Conservation (phyloP, 2,797 vertebrate species). For the Tragelaphus oryx region DNA sequence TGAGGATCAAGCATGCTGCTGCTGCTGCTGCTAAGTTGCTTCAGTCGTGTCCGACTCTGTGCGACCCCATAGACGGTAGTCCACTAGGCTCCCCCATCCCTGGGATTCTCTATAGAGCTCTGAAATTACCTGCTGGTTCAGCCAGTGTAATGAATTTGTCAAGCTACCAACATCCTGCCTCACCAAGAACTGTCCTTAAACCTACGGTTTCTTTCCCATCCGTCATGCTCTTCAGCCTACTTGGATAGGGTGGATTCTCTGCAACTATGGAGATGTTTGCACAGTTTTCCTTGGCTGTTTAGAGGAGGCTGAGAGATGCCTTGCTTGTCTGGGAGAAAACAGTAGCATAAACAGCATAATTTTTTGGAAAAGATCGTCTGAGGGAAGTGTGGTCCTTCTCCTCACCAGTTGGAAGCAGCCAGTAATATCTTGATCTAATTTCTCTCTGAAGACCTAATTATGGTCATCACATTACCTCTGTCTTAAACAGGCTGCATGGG, state of each 20-base stretch:
- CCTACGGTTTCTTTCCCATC: neutral
- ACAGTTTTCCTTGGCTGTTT: neutral
- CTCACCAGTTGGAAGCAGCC: conserved; percentile 45
- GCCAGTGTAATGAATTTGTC: neutral
- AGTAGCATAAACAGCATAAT: neutral
- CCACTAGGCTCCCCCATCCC: no score
- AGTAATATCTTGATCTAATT: conserved; percentile 67
- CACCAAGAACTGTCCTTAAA: neutral
- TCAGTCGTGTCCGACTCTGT: no score
- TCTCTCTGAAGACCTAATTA: conserved; percentile 66
- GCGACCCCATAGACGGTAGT: no score
- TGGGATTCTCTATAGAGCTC: neutral
- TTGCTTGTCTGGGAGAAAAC: conserved; percentile 11
- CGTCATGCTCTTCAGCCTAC: neutral
- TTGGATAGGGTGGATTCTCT: neutral
- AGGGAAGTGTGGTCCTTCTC: conserved; percentile 39
- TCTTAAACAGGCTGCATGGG: conserved; percentile 37
- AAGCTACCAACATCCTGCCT: neutral
- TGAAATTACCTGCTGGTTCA: neutral
- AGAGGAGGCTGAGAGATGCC: neutral
- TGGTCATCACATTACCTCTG: conserved; percentile 52
- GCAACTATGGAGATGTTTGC: neutral
- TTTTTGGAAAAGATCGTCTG: neutral
- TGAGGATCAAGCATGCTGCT: neutral
- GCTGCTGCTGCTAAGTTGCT: no score